Evolutionary conservation across 2,113 vertebrate species (phyloP).

Genomic region (Zootoca vivipara): DNA sequence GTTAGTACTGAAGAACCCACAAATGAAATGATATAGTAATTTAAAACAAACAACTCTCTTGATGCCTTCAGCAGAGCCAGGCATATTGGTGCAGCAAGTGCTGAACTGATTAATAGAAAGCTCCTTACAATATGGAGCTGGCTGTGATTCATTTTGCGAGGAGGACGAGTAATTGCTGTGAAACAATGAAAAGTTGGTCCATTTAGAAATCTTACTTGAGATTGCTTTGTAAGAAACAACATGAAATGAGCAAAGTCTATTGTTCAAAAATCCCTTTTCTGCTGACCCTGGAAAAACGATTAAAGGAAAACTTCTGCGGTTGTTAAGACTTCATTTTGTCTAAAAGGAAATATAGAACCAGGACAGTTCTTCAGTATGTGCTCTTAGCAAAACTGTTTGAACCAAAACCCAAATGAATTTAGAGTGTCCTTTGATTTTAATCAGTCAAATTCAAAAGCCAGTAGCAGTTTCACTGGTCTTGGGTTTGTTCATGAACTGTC

Average conservation of each 20-base stretch:
- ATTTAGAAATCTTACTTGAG: slow-evolving; percentile 15
- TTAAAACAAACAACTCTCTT: not conserved
- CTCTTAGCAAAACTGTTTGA: not conserved
- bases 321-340: not conserved
- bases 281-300: slow-evolving; percentile 14
- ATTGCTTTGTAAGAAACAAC: slow-evolving; percentile 31
- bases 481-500: not conserved
- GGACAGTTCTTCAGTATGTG: not conserved
- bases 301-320: slow-evolving; percentile 24
- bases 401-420: not conserved
- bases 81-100: not conserved
- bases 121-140: not conserved
- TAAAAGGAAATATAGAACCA: not conserved
- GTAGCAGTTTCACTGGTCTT: not conserved
- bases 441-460: not conserved
- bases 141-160: not conserved
- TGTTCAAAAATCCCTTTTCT: slow-evolving; percentile 18
- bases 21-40: slow-evolving; percentile 1
- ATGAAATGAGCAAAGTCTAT: slow-evolving; percentile 5
- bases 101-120: slow-evolving; percentile 20
- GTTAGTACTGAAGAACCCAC: not conserved
- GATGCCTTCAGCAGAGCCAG: accelerated
- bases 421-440: slow-evolving; percentile 21
- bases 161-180: not conserved
- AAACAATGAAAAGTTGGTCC: not conserved